Conservation (phyloP, 2,113 vertebrate species). For the Willisornis vidua region DNA sequence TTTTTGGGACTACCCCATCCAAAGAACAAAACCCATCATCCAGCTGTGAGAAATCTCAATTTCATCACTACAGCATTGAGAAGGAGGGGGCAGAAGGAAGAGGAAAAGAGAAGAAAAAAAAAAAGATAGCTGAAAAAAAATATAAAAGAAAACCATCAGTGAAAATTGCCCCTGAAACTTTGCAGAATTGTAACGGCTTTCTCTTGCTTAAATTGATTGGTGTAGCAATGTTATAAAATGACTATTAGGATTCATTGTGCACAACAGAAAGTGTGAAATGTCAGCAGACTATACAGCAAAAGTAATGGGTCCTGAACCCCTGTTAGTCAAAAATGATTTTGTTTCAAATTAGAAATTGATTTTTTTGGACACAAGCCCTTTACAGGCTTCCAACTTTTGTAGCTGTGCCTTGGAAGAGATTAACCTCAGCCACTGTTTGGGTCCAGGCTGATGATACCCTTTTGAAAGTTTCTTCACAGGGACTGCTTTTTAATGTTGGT, state of each 20-base stretch:
- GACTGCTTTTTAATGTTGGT: conserved; percentile 71
- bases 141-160: conserved; percentile 70
- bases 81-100: not conserved
- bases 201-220: conserved; percentile 78
- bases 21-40: conserved; percentile 15
- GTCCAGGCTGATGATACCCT: conserved; percentile 70
- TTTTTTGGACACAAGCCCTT: conserved; percentile 79
- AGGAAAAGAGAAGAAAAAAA: conserved; percentile 40
- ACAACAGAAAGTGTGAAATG: conserved; percentile 80
- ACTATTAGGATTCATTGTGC: conserved; percentile 81
- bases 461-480: conserved; percentile 72
- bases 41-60: conserved; percentile 47
- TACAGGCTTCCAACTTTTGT: conserved; percentile 73
- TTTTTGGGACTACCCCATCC: not conserved
- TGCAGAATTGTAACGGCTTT: conserved; percentile 74
- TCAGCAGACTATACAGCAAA: conserved; percentile 78
- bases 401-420: conserved; percentile 72
- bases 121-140: conserved; percentile 46
- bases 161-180: conserved; percentile 75
- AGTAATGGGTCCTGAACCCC: conserved; percentile 82
- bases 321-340: conserved; percentile 85
- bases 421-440: conserved; percentile 69
- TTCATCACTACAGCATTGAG: conserved; percentile 16
- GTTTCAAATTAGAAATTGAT: conserved; percentile 88
- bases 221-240: conserved; percentile 77